Conservation (phyloP, 1,140 invertebrate genomes). For the Drosophila truncata region DNA sequence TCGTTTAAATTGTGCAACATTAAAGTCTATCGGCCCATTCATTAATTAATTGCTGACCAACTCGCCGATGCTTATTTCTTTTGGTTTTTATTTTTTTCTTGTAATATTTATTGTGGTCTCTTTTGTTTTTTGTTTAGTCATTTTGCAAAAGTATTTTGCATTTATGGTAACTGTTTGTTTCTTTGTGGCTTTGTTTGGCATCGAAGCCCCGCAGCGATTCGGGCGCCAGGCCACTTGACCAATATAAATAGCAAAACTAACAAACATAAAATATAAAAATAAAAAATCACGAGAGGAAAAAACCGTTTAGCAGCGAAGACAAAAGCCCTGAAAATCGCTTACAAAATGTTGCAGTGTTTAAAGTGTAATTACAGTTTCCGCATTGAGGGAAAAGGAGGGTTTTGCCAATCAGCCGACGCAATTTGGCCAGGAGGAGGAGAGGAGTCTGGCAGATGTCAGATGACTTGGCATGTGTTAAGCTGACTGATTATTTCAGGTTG, state of each 20-base stretch:
- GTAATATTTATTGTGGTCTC: slow-evolving; percentile 9
- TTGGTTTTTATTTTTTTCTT: slow-evolving; percentile 26
- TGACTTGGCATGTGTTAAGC: slow-evolving; percentile 54
- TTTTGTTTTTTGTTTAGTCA: slow-evolving; percentile 49
- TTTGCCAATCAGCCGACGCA: slow-evolving; percentile 51
- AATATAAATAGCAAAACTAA: slow-evolving; percentile 71
- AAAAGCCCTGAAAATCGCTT: slow-evolving; percentile 68
- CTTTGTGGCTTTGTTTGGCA: slow-evolving; percentile 64
- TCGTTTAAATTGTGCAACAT: slow-evolving; percentile 77
- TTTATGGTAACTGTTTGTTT: slow-evolving; percentile 71
- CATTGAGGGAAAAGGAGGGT: slow-evolving; percentile 48
- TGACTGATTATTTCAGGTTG: slow-evolving; percentile 49
- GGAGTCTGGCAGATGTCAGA: slow-evolving; percentile 24
- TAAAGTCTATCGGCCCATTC: slow-evolving; percentile 41
- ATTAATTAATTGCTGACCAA: slow-evolving; percentile 52
- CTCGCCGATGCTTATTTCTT: slow-evolving; percentile 37
- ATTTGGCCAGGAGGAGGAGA: slow-evolving; percentile 18
- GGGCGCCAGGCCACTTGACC: slow-evolving; percentile 68
- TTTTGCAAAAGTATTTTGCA: slow-evolving; percentile 62
- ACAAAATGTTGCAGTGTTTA: slow-evolving; percentile 68
- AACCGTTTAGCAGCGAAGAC: slow-evolving; percentile 57
- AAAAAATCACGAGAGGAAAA: slow-evolving; percentile 48
- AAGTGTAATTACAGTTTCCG: slow-evolving; percentile 80
- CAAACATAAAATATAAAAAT: slow-evolving; percentile 13
- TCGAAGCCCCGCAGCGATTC: slow-evolving; percentile 50